Evolutionary conservation across 2,113 vertebrate species (phyloP), one percentile per base, ranked within the genome.

Genomic region (Callochromis pleurospilus): DNA sequence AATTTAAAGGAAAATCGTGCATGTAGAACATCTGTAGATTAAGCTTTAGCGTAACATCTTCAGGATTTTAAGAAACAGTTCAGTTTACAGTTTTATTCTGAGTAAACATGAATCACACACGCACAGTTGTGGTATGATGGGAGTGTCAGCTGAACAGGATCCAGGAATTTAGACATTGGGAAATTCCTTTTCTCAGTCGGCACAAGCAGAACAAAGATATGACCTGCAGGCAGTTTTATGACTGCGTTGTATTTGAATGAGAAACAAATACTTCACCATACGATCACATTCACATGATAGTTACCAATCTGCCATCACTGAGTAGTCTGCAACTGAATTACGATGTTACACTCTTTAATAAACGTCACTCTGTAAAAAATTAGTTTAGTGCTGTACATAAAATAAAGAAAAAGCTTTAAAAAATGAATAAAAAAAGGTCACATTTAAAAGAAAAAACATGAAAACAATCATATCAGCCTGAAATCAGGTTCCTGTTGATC

Each of bases 381-480:
- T 1, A 2, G 60, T 47, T 7, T 29, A 47, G 42, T 75, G 42
- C 42, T 68, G 15, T n/a, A 21, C 60, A 17, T 73, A 73, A 73
- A 73, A 1, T 42, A 10, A 73, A 42, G 60, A 38, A 45, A 73
- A 4, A 6, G 60, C 6, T 68, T n/a, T 13, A 7, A 5, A 13
- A 68, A 38, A 38, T 68, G 19, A 38, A 38, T 38, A 13, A 21
- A 38, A 68, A 68, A 13, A 38, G 6, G 33, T 68, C 60, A 21
- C 60, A 68, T 68, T 65, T 65, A 17, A 65, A 0, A 38, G 4
- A 38, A 68, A 68, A 68, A 38, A 5, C 0, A 21, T 13, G 33
- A 45, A 75, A 1, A 45, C 40, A 29, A 47, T 47, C 42, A 47
- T 11, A 75, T 47, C 40, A 73, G 40, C 40, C 14, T 73, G 68